Percentiles rank a stretch among this genome's conserved stretches.
These are phyloP conservation scores for Lates japonicus DNA, from an alignment of 2,797 vertebrate genomes.

Conservation along the genomic window DNA sequence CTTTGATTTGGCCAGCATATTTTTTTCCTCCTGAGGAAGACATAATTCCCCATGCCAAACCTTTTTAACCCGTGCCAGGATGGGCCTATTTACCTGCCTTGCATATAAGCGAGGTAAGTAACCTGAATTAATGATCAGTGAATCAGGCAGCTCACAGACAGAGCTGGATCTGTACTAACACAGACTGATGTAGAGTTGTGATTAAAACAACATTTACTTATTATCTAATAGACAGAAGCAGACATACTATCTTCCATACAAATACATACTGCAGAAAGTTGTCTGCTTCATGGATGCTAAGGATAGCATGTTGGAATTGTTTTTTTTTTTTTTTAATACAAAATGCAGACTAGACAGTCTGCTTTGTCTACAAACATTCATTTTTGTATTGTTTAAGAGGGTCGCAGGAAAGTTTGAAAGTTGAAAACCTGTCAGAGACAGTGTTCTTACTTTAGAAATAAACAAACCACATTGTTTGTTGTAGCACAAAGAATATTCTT, in stretches of 20 bases:
- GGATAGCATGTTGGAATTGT: not conserved
- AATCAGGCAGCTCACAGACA: conserved; percentile 60
- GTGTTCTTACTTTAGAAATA: conserved; percentile 42
- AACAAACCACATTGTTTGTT: conserved; percentile 51
- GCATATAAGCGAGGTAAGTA: conserved; percentile 67
- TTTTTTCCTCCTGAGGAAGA: conserved; percentile 50
- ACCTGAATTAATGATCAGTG: conserved; percentile 68
- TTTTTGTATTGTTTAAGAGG: conserved; percentile 27
- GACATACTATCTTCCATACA: not conserved
- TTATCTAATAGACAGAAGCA: conserved; percentile 30
- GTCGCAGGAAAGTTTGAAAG: conserved; percentile 19
- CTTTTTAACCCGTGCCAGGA: conserved; percentile 67
- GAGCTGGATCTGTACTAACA: conserved; percentile 40
- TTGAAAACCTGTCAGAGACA: conserved; percentile 6
- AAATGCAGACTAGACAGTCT: conserved; percentile 13
- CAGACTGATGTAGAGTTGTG: not conserved
- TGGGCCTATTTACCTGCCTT: conserved; percentile 45
- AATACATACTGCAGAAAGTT: conserved; percentile 5
- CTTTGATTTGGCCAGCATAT: conserved; percentile 26
- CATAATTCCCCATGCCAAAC: conserved; percentile 62
- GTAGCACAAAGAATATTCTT: conserved; percentile 45
- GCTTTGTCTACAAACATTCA: conserved; percentile 27
- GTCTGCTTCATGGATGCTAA: not conserved
- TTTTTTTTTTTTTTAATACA: not conserved
- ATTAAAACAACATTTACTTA: conserved; percentile 50